Percentiles rank a stretch among this genome's conserved stretches.
Evolutionary conservation across 2,113 vertebrate genomes (phyloP).

Genomic region (Brachyhypopomus occidentalis): DNA sequence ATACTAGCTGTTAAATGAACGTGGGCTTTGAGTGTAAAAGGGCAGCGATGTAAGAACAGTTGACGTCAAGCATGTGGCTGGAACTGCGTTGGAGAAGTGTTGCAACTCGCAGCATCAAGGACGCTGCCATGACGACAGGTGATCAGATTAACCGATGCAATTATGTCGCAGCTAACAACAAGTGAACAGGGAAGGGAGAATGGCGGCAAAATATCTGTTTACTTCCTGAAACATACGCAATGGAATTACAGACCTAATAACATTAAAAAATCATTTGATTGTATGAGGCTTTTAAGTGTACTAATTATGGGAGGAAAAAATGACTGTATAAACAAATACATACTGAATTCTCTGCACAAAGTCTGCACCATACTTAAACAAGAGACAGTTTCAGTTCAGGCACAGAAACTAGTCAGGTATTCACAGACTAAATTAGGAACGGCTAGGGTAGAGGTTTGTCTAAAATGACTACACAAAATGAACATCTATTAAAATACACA

Average conservation of each 20-base stretch:
- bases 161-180: slow-evolving; percentile 13
- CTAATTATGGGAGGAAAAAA: not conserved
- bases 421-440: not conserved
- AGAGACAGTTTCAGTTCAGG: not conserved
- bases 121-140: not conserved
- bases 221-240: slow-evolving; percentile 17
- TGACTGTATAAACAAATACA: not conserved
- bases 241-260: not conserved
- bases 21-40: not conserved
- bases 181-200: not conserved
- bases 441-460: not conserved
- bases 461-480: not conserved
- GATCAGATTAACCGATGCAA: slow-evolving; percentile 28
- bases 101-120: not conserved
- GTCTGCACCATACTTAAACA: not conserved
- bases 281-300: not conserved
- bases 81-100: not conserved
- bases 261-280: not conserved
- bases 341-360: not conserved
- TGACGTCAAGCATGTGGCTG: not conserved
- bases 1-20: no score
- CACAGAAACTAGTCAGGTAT: not conserved
- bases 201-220: not conserved
- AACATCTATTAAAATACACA: no score
- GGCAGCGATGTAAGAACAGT: not conserved